Percentiles rank a stretch among this genome's conserved stretches.
Evolutionary conservation across 2,113 vertebrate genomes (phyloP).

Genomic region (Aegotheles bennettii): DNA sequence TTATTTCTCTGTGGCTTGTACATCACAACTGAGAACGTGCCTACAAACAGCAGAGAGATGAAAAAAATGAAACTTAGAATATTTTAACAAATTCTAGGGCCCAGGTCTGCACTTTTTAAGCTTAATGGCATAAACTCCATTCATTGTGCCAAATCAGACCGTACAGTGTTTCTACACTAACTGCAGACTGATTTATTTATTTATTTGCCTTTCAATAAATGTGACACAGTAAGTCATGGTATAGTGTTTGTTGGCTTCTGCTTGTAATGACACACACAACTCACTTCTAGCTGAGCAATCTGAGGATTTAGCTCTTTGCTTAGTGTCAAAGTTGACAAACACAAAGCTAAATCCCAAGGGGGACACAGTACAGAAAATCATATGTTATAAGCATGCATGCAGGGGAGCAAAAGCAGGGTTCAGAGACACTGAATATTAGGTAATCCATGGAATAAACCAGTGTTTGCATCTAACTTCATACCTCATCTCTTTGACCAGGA

Average conservation of each 20-base stretch:
- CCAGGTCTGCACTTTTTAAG: neutral
- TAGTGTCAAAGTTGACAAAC: neutral
- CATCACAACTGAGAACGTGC: neutral
- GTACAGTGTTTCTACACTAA: neutral
- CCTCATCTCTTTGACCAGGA: neutral
- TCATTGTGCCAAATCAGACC: neutral
- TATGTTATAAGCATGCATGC: accelerated
- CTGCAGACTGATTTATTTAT: neutral
- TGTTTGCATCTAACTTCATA: neutral
- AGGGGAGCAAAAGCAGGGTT: neutral
- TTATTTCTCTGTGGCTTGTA: neutral
- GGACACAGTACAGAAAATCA: neutral
- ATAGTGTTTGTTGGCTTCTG: neutral
- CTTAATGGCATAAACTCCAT: neutral
- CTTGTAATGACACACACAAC: neutral
- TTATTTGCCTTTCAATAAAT: neutral
- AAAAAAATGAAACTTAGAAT: neutral
- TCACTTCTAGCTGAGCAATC: neutral
- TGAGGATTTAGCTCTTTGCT: neutral
- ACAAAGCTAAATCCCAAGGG: neutral
- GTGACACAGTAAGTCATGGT: accelerated
- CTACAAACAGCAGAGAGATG: neutral
- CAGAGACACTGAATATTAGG: neutral
- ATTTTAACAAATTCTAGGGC: neutral
- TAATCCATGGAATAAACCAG: neutral